These are phyloP conservation scores for Acronicta alni DNA, from an alignment of 2,888 invertebrate genomes.

Conservation along the genomic window DNA sequence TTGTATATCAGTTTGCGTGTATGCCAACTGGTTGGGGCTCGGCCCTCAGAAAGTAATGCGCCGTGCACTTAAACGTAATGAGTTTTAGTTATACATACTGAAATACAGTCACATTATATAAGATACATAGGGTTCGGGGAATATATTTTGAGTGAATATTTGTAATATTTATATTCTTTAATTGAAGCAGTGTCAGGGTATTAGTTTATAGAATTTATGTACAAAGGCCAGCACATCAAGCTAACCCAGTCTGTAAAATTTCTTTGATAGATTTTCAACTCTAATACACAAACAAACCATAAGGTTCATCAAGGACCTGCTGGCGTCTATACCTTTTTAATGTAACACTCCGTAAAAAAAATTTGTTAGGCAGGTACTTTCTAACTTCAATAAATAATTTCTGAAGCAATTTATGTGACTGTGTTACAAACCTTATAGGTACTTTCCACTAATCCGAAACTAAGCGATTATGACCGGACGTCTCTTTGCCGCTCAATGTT, in stretches of 20 bases:
- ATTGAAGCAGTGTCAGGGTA: no score
- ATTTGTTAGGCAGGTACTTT: no score
- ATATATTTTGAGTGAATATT: not conserved
- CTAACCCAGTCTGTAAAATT: no score
- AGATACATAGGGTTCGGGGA: not conserved
- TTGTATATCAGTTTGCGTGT: constrained; percentile 43
- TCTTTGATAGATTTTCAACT: no score
- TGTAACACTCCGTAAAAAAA: no score
- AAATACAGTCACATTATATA: constrained; percentile 12
- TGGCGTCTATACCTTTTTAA: no score
- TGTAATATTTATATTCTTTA: not conserved
- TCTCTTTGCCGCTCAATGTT: constrained; percentile 2
- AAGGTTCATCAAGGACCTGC: no score
- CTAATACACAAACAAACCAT: no score
- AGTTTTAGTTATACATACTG: constrained; percentile 33
- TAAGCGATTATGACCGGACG: not conserved
- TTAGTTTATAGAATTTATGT: not conserved
- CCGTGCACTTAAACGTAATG: constrained; percentile 53
- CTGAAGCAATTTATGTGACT: no score
- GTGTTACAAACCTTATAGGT: no score
- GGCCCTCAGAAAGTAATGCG: constrained; percentile 35
- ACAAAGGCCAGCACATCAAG: no score
- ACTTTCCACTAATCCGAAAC: not conserved
- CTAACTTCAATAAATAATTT: no score
- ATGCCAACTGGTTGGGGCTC: constrained; percentile 17